A percentile compares a stretch with the other conserved stretches of the same genome.
Evolutionary conservation across 1,140 invertebrate species (phyloP).

Genomic region (Varroa destructor): DNA sequence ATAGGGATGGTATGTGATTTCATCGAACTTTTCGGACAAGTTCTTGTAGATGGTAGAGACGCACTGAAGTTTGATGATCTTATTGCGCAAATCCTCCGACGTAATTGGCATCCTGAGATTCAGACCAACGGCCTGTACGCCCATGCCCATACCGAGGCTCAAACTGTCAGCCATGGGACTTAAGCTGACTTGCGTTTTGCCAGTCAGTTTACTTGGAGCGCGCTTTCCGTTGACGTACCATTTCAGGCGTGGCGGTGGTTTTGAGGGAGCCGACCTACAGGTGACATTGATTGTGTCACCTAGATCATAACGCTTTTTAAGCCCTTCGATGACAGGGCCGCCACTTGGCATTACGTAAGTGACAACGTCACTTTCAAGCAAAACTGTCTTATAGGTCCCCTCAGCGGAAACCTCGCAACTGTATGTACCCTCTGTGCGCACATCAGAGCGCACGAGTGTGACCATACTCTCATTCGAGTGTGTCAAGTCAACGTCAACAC

Average conservation of each 20-base stretch:
- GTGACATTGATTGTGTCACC: constrained; percentile 59
- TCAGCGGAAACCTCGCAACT: constrained; percentile 32
- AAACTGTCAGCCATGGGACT: constrained; percentile 2
- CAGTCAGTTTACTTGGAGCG: constrained; percentile 23
- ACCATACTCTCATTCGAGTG: constrained; percentile 27
- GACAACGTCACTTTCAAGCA: constrained; percentile 22
- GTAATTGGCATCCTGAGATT: constrained; percentile 25
- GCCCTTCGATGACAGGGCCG: constrained; percentile 61
- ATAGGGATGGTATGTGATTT: constrained; percentile 22
- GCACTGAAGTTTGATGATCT: constrained; percentile 26
- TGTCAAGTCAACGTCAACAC: constrained; percentile 31
- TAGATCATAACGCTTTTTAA: constrained; percentile 57
- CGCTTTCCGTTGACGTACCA: constrained; percentile 38
- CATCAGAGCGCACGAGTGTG: constrained; percentile 29
- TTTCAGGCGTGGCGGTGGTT: constrained; percentile 41
- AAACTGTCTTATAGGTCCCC: constrained; percentile 34
- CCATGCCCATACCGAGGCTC: not conserved
- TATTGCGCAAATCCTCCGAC: constrained; percentile 13
- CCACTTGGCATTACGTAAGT: constrained; percentile 48
- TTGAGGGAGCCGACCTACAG: constrained; percentile 54
- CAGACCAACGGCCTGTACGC: constrained; percentile 15
- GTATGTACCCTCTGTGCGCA: constrained; percentile 31
- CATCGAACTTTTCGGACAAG: constrained; percentile 19
- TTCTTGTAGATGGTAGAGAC: constrained; percentile 25
- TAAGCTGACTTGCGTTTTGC: constrained; percentile 22